A percentile compares a stretch with the other conserved stretches of the same genome.
Evolutionary conservation across 2,888 invertebrate species (phyloP).

Genomic region (Trachelus iudaicus): DNA sequence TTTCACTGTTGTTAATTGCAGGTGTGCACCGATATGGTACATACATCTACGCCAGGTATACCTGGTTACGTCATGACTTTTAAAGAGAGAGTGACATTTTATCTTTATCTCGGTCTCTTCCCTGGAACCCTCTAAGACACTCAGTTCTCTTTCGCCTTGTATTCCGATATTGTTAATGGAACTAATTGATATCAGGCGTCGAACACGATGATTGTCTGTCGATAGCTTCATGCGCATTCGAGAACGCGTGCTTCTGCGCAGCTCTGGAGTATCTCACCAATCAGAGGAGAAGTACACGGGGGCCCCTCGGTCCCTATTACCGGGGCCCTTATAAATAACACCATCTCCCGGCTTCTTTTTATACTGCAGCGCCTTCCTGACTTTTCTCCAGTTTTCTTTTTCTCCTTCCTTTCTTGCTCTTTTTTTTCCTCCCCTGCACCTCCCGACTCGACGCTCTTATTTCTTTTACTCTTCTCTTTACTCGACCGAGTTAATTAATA

Average conservation of each 20-base stretch:
- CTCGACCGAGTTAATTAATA: slow-evolving; percentile 59
- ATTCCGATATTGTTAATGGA: not conserved
- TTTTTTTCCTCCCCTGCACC: not conserved
- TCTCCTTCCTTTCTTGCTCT: slow-evolving; percentile 6
- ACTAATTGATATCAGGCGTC: not conserved
- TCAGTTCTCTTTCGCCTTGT: not conserved
- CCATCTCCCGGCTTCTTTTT: slow-evolving; percentile 58
- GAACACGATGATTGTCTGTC: not conserved
- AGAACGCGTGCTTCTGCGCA: not conserved
- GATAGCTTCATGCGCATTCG: not conserved
- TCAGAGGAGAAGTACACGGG: not conserved
- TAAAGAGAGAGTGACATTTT: not conserved
- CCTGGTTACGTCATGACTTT: not conserved
- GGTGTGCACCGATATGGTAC: not conserved
- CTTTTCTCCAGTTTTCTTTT: slow-evolving; percentile 42
- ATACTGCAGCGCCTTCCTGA: slow-evolving; percentile 35
- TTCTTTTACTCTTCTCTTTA: slow-evolving; percentile 15
- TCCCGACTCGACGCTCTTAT: not conserved
- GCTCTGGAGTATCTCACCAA: not conserved
- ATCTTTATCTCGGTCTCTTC: not conserved
- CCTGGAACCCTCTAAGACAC: not conserved
- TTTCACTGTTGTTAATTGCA: not conserved
- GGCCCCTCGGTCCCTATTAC: not conserved
- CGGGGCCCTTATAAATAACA: slow-evolving; percentile 60
- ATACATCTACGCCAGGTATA: not conserved